Evolutionary conservation across 1,140 invertebrate genomes (phyloP).

Genomic region (Hyles vespertilio): DNA sequence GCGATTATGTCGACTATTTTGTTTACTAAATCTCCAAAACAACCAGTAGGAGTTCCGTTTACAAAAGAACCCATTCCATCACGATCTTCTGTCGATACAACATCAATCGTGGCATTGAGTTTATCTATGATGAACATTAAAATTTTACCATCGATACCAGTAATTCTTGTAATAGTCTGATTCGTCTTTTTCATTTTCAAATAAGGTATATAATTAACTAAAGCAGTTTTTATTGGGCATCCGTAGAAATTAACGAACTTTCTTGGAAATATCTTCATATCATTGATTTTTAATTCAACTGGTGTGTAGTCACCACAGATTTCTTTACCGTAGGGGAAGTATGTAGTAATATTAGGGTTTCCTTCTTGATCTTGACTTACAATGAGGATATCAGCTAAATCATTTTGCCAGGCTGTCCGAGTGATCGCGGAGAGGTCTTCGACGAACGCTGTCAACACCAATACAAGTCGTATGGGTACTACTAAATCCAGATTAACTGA

Average conservation of each 20-base stretch:
- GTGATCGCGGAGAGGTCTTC: constrained; percentile 18
- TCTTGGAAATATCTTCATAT: constrained; percentile 28
- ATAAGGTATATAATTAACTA: constrained; percentile 31
- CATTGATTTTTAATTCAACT: constrained; percentile 16
- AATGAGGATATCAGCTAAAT: constrained; percentile 37
- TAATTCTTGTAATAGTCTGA: constrained; percentile 19
- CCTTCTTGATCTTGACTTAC: constrained; percentile 20
- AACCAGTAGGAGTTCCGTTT: constrained; percentile 23
- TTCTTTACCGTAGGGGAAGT: constrained; percentile 35
- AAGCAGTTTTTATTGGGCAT: constrained; percentile 36
- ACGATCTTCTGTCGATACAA: constrained; percentile 18
- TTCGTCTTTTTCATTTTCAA: constrained; percentile 22
- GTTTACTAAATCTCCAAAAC: constrained; percentile 29
- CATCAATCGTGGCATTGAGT: constrained; percentile 36
- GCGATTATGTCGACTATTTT: constrained; percentile 35
- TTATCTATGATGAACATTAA: constrained; percentile 27
- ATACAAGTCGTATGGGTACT: constrained; percentile 31
- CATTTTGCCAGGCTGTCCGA: constrained; percentile 36
- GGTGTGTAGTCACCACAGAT: constrained; percentile 35
- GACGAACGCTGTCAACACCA: constrained; percentile 23
- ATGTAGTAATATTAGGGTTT: constrained; percentile 30
- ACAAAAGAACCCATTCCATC: constrained; percentile 14
- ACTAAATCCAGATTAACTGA: constrained; percentile 23
- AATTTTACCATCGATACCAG: constrained; percentile 39
- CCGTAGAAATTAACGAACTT: constrained; percentile 47